Conservation (phyloP, 2,113 vertebrate species). For the Xiphophorus maculatus region DNA sequence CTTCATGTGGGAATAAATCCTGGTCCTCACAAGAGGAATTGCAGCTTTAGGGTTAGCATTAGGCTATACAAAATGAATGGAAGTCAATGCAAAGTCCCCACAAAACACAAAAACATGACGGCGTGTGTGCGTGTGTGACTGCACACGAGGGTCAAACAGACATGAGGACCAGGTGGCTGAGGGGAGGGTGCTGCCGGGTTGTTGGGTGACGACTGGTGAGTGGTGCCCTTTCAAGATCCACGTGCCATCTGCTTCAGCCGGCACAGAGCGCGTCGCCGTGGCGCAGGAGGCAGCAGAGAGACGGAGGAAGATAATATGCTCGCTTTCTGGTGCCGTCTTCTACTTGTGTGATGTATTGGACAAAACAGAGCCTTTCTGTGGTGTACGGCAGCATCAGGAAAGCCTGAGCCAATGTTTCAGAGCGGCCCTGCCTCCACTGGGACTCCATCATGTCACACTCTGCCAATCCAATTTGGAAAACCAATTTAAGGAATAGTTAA, state of each 20-base stretch:
- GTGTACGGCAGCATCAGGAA: no score
- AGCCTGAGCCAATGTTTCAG: not conserved
- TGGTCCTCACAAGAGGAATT: no score
- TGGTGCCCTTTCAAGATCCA: constrained; percentile 73
- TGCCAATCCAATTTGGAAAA: constrained; percentile 72
- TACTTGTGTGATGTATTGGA: not conserved
- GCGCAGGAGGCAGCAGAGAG: constrained; percentile 34
- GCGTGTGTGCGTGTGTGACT: constrained; percentile 15
- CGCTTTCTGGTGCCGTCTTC: not conserved
- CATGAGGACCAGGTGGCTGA: constrained; percentile 85
- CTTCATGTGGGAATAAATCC: no score
- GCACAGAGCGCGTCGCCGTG: constrained; percentile 43
- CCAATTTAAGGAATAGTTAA: constrained; percentile 75
- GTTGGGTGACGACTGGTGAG: constrained; percentile 59
- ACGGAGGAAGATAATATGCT: no score
- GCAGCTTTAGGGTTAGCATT: no score
- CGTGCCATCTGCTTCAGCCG: constrained; percentile 68
- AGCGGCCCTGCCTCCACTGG: constrained; percentile 47
- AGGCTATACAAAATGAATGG: no score
- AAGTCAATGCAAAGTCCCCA: no score
- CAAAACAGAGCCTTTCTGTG: not conserved
- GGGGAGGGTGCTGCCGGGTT: constrained; percentile 77
- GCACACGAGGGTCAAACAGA: constrained; percentile 78
- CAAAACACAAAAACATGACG: no score
- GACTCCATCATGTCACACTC: constrained; percentile 60